Percentiles rank a stretch among this genome's conserved stretches.
Conservation (phyloP, 92 coral and sea anemone species). For the Bergia sp. region DNA sequence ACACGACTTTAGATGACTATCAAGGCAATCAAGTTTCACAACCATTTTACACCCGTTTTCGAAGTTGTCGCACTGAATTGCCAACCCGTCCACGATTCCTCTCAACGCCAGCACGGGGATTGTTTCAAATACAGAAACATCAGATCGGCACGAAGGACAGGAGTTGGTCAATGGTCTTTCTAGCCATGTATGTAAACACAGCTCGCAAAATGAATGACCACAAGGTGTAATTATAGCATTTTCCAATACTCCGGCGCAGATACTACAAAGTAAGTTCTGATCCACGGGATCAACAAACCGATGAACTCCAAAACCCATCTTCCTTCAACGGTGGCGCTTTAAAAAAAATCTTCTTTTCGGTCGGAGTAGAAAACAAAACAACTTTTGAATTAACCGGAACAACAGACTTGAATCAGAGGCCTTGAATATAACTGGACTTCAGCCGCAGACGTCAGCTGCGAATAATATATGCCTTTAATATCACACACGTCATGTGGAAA, state of each 20-base stretch:
- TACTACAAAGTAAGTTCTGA: conserved; percentile 93
- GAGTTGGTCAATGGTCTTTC: conserved; percentile 82
- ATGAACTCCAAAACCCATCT: conserved; percentile 92
- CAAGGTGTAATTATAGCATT: conserved; percentile 93
- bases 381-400: conserved; percentile 1
- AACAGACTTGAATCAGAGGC: neutral
- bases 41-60: conserved; percentile 97
- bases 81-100: conserved; percentile 88
- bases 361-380: neutral
- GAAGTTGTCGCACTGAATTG: conserved; percentile 82
- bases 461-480: conserved; percentile 46
- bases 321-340: conserved; percentile 25
- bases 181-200: conserved; percentile 91
- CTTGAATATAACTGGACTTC: neutral
- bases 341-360: neutral
- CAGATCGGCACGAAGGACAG: conserved; percentile 91
- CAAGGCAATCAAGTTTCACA: conserved; percentile 78
- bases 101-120: conserved; percentile 93
- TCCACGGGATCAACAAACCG: conserved; percentile 85
- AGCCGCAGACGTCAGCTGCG: conserved; percentile 60
- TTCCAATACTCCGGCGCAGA: conserved; percentile 95
- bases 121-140: conserved; percentile 63
- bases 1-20: conserved; percentile 74
- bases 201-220: conserved; percentile 95
- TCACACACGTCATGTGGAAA: conserved; percentile 62